phyloP scores from a whole-genome alignment of 2,797 vertebrate species.

The Sebastes kiyomatsui region DNA sequence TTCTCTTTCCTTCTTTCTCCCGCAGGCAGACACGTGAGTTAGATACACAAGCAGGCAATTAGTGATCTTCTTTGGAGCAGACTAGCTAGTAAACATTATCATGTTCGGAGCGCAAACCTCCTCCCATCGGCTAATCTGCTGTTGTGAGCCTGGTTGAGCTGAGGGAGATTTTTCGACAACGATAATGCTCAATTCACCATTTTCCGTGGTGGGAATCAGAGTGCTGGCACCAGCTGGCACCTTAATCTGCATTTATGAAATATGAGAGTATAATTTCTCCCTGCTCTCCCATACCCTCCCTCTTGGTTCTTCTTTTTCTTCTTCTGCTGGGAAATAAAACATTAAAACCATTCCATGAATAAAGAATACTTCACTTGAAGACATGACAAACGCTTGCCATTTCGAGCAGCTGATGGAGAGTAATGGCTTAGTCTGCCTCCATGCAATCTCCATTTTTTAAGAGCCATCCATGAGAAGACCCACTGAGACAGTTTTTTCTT shows the following conservation, averaged over 20 bases:
- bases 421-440: conserved; percentile 11
- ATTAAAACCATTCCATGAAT: conserved; percentile 70
- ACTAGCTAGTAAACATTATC: conserved; percentile 52
- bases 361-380: conserved; percentile 62
- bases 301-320: conserved; percentile 22
- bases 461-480: conserved; percentile 2
- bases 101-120: conserved; percentile 25
- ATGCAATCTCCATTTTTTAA: conserved; percentile 14
- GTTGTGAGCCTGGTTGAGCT: conserved; percentile 18
- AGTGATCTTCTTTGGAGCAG: conserved; percentile 45
- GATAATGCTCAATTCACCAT: conserved; percentile 46
- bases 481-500: background rate
- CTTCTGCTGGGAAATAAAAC: conserved; percentile 68
- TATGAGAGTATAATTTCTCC: conserved; percentile 33
- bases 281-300: background rate
- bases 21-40: conserved; percentile 29
- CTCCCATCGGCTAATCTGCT: conserved; percentile 47
- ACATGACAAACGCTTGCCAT: conserved; percentile 45
- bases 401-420: conserved; percentile 41
- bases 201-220: conserved; percentile 35
- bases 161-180: conserved; percentile 45
- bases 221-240: conserved; percentile 54
- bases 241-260: conserved; percentile 67
- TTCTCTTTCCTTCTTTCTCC: conserved; percentile 3
- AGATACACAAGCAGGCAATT: conserved; percentile 52